Evolutionary conservation across 1,140 invertebrate genomes (phyloP).

Genomic region (Drosophila auraria): DNA sequence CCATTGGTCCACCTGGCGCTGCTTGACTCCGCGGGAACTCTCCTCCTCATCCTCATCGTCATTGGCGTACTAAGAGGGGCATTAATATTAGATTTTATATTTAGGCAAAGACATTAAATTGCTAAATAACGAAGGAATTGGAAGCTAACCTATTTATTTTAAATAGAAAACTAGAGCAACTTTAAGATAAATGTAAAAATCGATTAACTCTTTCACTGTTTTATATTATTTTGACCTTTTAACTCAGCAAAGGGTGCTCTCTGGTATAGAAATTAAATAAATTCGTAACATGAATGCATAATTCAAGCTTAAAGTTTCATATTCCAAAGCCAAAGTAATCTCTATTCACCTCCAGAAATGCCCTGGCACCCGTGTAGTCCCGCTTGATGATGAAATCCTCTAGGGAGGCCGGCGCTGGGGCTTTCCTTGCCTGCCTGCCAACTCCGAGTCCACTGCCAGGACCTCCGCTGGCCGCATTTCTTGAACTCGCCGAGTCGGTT

Average conservation of each 20-base stretch:
- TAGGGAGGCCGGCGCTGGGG: slow-evolving; percentile 90
- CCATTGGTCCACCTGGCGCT: slow-evolving; percentile 91
- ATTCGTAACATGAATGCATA: too few relatives aligned
- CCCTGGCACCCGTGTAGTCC: slow-evolving; percentile 97
- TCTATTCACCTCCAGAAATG: slow-evolving; percentile 91
- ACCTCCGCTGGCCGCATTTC: slow-evolving; percentile 76
- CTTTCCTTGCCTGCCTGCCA: slow-evolving; percentile 74
- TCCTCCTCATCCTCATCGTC: slow-evolving; percentile 86
- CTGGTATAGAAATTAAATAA: too few relatives aligned
- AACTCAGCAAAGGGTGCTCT: neutral
- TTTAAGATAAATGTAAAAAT: neutral
- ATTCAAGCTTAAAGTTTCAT: too few relatives aligned
- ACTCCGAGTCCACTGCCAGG: slow-evolving; percentile 39
- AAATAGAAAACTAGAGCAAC: neutral
- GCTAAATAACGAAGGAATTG: neutral
- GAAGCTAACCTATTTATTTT: neutral
- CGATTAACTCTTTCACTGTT: neutral
- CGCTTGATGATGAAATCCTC: slow-evolving; percentile 95
- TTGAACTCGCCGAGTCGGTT: slow-evolving; percentile 87
- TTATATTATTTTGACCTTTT: neutral
- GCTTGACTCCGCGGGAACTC: slow-evolving; percentile 85
- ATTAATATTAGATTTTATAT: neutral
- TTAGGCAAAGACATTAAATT: neutral
- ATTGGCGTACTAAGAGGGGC: slow-evolving; percentile 71
- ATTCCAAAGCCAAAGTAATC: neutral